A percentile compares a stretch with the other conserved stretches of the same genome.
These are phyloP conservation scores for Drosophila siamana DNA, from an alignment of 2,888 invertebrate species.

Conservation along the genomic window DNA sequence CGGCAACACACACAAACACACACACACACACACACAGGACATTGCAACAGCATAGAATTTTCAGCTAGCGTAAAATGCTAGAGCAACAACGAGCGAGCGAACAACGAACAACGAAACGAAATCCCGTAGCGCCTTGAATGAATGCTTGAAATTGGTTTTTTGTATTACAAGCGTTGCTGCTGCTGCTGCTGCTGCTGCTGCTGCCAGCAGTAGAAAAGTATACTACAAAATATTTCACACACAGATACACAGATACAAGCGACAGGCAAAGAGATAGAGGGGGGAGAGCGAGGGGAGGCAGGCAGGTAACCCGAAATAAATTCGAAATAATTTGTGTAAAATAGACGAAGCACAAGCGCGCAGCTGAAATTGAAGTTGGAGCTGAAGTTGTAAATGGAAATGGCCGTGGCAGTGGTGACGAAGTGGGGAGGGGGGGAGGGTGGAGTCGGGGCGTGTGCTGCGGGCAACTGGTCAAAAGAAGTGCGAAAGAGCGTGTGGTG, in stretches of 20 bases:
- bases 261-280: constrained; percentile 19
- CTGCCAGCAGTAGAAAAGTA: constrained; percentile 70
- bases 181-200: too few species aligned
- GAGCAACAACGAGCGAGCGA: constrained; percentile 33
- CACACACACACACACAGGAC: constrained; percentile 14
- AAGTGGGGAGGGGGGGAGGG: not conserved
- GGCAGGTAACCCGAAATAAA: constrained; percentile 72
- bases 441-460: not conserved
- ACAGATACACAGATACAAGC: not conserved
- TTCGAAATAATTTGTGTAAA: constrained; percentile 77
- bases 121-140: constrained; percentile 70
- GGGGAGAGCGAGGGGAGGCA: constrained; percentile 4
- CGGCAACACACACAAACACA: constrained; percentile 14
- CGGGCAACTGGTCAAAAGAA: constrained; percentile 14
- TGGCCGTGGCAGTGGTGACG: not conserved
- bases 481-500: constrained; percentile 53
- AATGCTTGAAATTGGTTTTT: constrained; percentile 76
- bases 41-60: constrained; percentile 44
- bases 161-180: constrained; percentile 58
- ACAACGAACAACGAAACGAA: constrained; percentile 21
- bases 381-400: not conserved
- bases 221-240: constrained; percentile 60
- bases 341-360: constrained; percentile 55
- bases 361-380: not conserved
- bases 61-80: constrained; percentile 49